A percentile compares a stretch with the other conserved stretches of the same genome.
Conservation (phyloP, 2,888 invertebrate species). For the Teleogryllus oceanicus region DNA sequence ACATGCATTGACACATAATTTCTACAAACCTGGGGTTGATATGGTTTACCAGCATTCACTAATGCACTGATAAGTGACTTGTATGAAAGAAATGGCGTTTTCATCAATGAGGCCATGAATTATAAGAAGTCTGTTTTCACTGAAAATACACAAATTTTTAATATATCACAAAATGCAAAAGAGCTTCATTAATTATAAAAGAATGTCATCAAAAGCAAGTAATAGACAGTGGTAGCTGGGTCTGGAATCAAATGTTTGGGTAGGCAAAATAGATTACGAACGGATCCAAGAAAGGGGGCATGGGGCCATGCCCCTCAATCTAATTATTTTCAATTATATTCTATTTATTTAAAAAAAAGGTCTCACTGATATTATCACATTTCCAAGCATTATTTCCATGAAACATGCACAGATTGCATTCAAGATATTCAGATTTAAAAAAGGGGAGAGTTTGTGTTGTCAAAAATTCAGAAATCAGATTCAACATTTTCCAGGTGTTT, state of each 20-base stretch:
- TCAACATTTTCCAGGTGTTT: no score
- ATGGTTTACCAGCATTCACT: slow-evolving; percentile 92
- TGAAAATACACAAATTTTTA: slow-evolving; percentile 45
- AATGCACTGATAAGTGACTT: slow-evolving; percentile 85
- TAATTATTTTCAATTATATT: no score
- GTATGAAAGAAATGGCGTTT: slow-evolving; percentile 97
- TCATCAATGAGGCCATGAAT: slow-evolving; percentile 98
- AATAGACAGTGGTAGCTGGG: background rate
- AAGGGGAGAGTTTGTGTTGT: no score
- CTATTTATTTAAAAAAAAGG: no score
- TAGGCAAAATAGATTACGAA: no score
- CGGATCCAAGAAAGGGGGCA: no score
- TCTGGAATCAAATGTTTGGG: background rate
- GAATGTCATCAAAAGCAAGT: background rate
- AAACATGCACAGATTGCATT: no score
- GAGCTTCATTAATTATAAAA: background rate
- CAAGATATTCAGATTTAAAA: no score
- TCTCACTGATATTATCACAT: no score
- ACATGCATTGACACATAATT: background rate
- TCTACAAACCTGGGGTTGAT: slow-evolving; percentile 69
- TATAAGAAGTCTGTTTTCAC: slow-evolving; percentile 84
- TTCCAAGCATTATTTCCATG: no score
- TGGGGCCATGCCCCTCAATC: no score
- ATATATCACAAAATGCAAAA: background rate
- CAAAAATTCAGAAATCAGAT: no score